Percentiles rank a stretch among this genome's conserved stretches.
These are phyloP conservation scores for Cossypha niveicapilla DNA, from an alignment of 2,797 vertebrate genomes.

Conservation along the genomic window DNA sequence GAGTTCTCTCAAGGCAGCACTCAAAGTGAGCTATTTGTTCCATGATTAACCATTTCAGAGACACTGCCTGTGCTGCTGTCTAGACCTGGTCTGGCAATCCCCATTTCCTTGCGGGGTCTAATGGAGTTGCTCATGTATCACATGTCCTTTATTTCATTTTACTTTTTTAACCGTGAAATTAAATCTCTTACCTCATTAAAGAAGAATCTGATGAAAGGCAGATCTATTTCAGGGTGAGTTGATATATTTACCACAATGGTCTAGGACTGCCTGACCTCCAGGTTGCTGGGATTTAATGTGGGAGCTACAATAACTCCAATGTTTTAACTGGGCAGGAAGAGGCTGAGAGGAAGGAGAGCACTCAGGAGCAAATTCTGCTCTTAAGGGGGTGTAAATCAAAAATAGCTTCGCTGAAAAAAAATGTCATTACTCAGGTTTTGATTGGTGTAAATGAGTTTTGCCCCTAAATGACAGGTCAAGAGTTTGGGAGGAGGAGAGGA, in stretches of 20 bases:
- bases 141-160: not conserved
- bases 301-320: not conserved
- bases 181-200: conserved; percentile 25
- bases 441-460: not conserved
- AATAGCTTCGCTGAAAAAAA: not conserved
- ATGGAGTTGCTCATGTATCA: not conserved
- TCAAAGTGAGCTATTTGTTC: not conserved
- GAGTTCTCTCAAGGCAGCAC: not conserved
- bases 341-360: not conserved
- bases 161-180: not conserved
- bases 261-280: not conserved
- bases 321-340: not conserved
- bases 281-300: not conserved
- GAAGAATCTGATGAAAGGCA: conserved; percentile 30
- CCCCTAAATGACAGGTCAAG: not conserved
- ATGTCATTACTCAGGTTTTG: not conserved
- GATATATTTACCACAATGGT: not conserved
- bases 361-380: not conserved
- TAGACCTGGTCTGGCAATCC: conserved; percentile 3
- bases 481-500: not conserved
- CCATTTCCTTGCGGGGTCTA: not conserved
- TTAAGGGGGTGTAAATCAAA: not conserved
- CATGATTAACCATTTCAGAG: conserved; percentile 33
- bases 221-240: not conserved
- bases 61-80: not conserved